Conservation (phyloP, 2,113 vertebrate genomes). For the Ia io region DNA sequence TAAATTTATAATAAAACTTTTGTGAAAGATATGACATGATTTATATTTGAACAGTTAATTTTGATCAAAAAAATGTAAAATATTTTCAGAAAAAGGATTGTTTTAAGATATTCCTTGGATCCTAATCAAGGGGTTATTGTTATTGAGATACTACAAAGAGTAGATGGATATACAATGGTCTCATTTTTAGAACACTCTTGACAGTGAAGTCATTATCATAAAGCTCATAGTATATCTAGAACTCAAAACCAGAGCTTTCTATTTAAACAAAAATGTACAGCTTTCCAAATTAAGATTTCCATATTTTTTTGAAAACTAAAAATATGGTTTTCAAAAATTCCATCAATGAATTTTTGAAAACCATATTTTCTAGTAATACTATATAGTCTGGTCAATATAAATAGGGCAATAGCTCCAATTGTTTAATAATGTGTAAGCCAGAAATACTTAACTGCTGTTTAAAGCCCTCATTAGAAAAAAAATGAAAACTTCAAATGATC, state of each 20-base stretch:
- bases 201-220: background rate
- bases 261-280: conserved; percentile 38
- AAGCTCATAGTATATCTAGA: background rate
- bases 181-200: conserved; percentile 21
- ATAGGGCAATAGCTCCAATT: background rate
- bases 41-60: background rate
- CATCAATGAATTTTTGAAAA: too few relatives aligned
- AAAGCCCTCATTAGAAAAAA: background rate
- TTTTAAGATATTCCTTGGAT: conserved; percentile 20
- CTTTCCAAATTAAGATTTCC: background rate
- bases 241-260: conserved; percentile 18
- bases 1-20: conserved; percentile 34
- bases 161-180: background rate
- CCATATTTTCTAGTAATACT: conserved; percentile 25
- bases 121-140: background rate
- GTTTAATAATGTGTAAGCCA: background rate
- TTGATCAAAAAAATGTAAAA: background rate
- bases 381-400: background rate
- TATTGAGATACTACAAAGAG: background rate
- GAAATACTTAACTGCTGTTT: conserved; percentile 2
- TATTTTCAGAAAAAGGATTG: background rate
- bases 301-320: background rate
- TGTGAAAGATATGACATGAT: background rate
- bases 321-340: conserved; percentile 38
- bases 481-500: background rate